Conservation (phyloP, 1,140 invertebrate species). For the Colletes gigas region DNA sequence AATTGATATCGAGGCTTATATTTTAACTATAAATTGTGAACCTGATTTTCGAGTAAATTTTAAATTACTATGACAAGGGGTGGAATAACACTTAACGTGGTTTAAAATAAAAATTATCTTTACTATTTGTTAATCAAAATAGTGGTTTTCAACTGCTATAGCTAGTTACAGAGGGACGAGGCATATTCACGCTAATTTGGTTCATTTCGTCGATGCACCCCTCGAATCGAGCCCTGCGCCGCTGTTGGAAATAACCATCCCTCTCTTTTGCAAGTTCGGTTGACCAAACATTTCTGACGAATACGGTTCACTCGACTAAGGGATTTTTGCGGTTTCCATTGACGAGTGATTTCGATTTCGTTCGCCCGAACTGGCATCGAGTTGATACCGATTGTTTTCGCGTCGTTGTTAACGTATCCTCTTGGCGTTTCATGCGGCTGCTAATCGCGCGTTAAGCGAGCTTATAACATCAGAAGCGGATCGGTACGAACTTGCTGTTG, state of each 20-base stretch:
- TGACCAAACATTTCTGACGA: not conserved
- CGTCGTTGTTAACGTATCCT: constrained; percentile 18
- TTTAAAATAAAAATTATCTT: too few species aligned
- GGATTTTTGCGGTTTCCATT: constrained; percentile 29
- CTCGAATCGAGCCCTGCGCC: constrained; percentile 8
- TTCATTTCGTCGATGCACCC: not conserved
- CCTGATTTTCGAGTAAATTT: too few species aligned
- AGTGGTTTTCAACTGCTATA: too few species aligned
- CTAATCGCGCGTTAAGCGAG: constrained; percentile 27
- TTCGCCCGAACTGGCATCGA: not conserved
- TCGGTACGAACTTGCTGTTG: constrained; percentile 10
- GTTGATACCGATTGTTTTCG: constrained; percentile 15
- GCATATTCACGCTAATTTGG: not conserved
- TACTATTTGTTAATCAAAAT: too few species aligned
- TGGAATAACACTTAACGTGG: too few species aligned
- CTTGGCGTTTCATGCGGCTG: not conserved
- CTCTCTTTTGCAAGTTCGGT: not conserved
- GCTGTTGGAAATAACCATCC: constrained; percentile 12
- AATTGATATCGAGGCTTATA: too few species aligned
- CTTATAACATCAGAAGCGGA: constrained; percentile 21
- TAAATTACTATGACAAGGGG: too few species aligned
- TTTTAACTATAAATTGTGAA: too few species aligned
- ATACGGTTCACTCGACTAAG: constrained; percentile 1
- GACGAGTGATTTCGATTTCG: constrained; percentile 15
- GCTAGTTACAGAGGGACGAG: too few species aligned